Conservation (phyloP, 2,888 invertebrate species). For the Malacosoma neustria region DNA sequence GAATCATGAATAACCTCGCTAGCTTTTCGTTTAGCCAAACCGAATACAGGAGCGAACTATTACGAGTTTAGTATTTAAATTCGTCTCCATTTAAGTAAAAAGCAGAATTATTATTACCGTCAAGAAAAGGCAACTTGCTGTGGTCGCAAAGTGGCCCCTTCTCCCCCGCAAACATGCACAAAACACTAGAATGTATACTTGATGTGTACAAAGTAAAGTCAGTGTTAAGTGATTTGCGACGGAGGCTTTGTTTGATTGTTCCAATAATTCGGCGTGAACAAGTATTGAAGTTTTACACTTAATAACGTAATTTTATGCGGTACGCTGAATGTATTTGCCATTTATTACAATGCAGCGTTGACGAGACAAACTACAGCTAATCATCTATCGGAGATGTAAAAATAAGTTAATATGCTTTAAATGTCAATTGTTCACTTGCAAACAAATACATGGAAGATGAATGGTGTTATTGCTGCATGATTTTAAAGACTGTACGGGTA, state of each 20-base stretch:
- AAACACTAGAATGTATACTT: conserved; percentile 42
- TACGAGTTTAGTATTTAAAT: no score
- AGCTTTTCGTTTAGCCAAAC: no score
- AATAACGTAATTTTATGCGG: conserved; percentile 1
- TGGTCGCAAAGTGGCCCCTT: conserved; percentile 30
- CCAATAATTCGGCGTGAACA: conserved; percentile 25
- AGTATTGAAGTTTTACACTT: conserved; percentile 11
- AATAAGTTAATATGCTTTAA: no score
- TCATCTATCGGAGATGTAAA: no score
- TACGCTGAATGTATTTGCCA: neutral
- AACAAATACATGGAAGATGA: no score
- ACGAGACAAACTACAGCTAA: no score
- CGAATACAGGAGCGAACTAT: no score
- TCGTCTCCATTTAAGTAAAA: conserved; percentile 7
- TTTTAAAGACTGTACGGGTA: no score
- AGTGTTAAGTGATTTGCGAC: conserved; percentile 35
- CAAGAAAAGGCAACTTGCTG: conserved; percentile 26
- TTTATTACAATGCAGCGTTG: neutral
- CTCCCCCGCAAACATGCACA: conserved; percentile 34
- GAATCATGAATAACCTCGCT: no score
- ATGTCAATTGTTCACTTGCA: no score
- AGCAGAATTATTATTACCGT: conserved; percentile 22
- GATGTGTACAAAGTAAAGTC: conserved; percentile 30
- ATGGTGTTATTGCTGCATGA: no score
- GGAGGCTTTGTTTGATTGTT: conserved; percentile 26